Conservation (phyloP, 2,797 vertebrate genomes). For the Tangara arthus region DNA sequence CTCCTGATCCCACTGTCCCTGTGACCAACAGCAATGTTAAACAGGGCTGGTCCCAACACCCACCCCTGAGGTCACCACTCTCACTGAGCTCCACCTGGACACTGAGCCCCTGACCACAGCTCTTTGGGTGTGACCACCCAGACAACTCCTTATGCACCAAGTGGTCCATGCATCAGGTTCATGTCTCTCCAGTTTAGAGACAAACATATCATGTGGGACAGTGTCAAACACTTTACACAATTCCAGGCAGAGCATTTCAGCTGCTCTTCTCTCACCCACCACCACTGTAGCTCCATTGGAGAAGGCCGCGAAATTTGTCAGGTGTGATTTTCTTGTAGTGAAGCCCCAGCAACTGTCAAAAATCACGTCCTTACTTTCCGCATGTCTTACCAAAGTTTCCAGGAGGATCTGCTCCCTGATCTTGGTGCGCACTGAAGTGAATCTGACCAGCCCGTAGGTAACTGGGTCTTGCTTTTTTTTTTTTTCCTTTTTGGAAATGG, state of each 20-base stretch:
- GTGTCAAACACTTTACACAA: neutral
- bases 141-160: rapidly evolving
- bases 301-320: neutral
- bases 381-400: rapidly evolving
- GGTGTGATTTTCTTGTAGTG: neutral
- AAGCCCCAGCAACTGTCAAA: neutral
- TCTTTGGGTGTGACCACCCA: rapidly evolving
- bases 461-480: neutral
- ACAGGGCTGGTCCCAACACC: neutral
- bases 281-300: neutral
- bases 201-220: no score
- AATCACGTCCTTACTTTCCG: rapidly evolving
- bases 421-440: neutral
- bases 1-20: rapidly evolving
- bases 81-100: neutral
- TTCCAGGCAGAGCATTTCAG: neutral
- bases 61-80: neutral
- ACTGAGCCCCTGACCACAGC: neutral
- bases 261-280: neutral
- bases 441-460: neutral
- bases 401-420: neutral
- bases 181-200: neutral
- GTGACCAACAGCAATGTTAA: rapidly evolving
- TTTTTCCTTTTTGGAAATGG: neutral
- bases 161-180: neutral